Percentiles rank a stretch among this genome's conserved stretches.
Conservation (phyloP, 2,888 invertebrate genomes). For the Catocala nupta region DNA sequence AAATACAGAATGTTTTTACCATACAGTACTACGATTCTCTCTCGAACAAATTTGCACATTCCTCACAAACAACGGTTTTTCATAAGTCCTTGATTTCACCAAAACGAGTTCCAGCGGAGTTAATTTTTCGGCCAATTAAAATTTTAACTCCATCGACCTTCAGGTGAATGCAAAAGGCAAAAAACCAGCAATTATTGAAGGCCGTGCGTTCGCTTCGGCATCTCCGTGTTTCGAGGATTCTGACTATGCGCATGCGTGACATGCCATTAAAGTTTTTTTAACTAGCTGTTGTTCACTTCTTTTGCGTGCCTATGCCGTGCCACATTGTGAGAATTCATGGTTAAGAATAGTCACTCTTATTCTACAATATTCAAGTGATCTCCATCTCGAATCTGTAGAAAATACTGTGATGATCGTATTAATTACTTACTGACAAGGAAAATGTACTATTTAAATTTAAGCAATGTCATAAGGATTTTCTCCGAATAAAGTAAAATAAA, state of each 20-base stretch:
- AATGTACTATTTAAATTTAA: no score
- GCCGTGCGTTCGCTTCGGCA: constrained; percentile 33
- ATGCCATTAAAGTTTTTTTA: background rate
- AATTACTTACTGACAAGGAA: no score
- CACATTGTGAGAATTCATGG: no score
- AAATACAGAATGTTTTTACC: background rate
- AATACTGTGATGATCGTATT: no score
- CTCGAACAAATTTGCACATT: constrained; percentile 38
- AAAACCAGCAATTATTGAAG: constrained; percentile 54
- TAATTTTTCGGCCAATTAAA: constrained; percentile 56
- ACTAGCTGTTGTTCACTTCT: background rate
- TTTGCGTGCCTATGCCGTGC: no score
- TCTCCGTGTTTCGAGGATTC: constrained; percentile 13
- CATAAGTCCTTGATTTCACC: constrained; percentile 40
- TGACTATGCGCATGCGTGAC: background rate
- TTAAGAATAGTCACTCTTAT: no score
- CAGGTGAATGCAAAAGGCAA: constrained; percentile 48
- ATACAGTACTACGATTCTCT: constrained; percentile 2
- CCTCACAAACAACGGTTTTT: constrained; percentile 48
- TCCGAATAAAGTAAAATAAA: no score
- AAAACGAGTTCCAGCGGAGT: constrained; percentile 48
- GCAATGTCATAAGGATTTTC: no score
- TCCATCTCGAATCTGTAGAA: no score
- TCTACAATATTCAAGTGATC: no score
- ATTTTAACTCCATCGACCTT: constrained; percentile 56